Evolutionary conservation across 2,888 invertebrate species (phyloP), one percentile per base, ranked within the genome.

Genomic region (Drosophila macrospina): DNA sequence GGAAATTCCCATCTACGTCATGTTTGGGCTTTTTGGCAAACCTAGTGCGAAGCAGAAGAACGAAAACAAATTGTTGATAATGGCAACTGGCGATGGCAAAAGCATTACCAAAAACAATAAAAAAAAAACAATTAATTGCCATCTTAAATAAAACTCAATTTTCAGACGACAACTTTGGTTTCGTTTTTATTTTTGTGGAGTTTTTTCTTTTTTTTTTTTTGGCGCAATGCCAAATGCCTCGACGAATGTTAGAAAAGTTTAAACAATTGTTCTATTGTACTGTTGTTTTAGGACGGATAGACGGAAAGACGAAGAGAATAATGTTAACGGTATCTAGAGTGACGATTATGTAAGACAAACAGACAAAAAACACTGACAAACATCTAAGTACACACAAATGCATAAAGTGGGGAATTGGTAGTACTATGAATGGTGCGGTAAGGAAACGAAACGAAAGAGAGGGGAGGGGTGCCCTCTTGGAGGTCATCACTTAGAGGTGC

Each of bases 271-370:
- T 85, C 85, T 88, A 85, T 85, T 88, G 88, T 85, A 48, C 76
- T 88, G 56, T 76, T 73, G 42, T 71, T 80, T 83, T 71, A 64
- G 86, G 80, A 72, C 80, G 75, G 75, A 83, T n/a, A n/a, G n/a
- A n/a, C n/a, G 20, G 20, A 74, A 56, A 69, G 52, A 28, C 20
- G 42, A 32, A 34, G 62, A 44, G 55, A 57, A 83, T 62, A 80
- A 70, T 68, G 64, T 71, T 79, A 80, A 74, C 84, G 72, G 83
- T 88, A 84, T 75, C 84, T 85, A 74, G 86, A 85, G 87, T 84
- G 84, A 88, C 82, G 89, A 88, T 88, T 86, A 88, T 86, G 85
- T 88, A 86, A 86, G 87, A 79, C 79, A 88, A 85, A 78, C 70
- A 83, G 68, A 76, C 68, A 54, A 51, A 59, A 71, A 57, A 62